A percentile compares a stretch with the other conserved stretches of the same genome.
Evolutionary conservation across 2,113 vertebrate species (phyloP).

Genomic region (Microcebus ravelobensis): DNA sequence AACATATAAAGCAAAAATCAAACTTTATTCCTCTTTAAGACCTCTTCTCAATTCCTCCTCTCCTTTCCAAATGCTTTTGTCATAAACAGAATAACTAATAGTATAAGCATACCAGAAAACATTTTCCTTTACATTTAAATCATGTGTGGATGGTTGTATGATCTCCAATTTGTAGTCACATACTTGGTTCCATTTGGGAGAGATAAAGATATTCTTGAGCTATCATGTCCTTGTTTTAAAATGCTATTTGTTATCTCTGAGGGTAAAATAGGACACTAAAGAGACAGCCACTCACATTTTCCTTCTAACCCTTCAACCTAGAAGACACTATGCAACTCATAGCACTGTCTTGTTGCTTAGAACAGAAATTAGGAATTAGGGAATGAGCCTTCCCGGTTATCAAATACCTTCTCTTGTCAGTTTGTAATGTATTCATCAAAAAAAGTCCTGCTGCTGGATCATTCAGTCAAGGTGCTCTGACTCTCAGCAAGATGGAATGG

Average conservation of each 20-base stretch:
- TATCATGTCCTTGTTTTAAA: background rate
- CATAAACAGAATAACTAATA: slow-evolving; percentile 15
- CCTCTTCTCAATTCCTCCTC: background rate
- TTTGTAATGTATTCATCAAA: slow-evolving; percentile 65
- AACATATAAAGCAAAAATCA: slow-evolving; percentile 24
- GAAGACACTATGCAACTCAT: background rate
- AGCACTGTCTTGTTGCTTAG: background rate
- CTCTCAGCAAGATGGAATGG: slow-evolving; percentile 73
- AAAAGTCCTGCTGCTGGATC: slow-evolving; percentile 67
- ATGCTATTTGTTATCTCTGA: background rate
- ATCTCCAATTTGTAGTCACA: background rate
- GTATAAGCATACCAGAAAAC: background rate
- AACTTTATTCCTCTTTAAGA: background rate
- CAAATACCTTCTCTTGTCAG: slow-evolving; percentile 70
- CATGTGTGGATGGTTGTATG: background rate
- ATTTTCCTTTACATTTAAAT: background rate
- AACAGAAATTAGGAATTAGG: background rate
- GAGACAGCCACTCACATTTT: background rate
- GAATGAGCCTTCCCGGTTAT: slow-evolving; percentile 58
- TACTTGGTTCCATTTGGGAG: background rate
- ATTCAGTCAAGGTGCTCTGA: slow-evolving; percentile 72
- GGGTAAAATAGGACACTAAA: background rate
- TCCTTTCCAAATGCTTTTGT: background rate
- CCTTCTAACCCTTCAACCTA: background rate
- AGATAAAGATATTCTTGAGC: background rate